Evolutionary conservation across 2,113 vertebrate species (phyloP).

Genomic region (Aldabrachelys gigantea): DNA sequence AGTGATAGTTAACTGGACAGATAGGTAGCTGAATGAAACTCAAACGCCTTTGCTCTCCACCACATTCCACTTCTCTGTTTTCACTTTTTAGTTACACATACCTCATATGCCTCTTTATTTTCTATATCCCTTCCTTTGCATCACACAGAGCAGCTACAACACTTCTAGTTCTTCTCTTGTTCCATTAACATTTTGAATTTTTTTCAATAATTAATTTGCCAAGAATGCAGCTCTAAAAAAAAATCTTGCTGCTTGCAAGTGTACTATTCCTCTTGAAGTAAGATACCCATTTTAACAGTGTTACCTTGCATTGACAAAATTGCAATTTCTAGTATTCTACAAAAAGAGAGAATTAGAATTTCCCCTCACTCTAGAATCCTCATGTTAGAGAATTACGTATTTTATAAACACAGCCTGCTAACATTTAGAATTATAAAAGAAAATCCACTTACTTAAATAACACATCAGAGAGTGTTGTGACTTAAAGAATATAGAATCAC

Average conservation of each 20-base stretch:
- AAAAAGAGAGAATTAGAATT: not conserved
- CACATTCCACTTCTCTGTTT: not conserved
- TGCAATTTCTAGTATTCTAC: not conserved
- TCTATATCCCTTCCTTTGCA: not conserved
- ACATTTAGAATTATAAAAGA: not conserved
- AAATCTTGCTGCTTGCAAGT: not conserved
- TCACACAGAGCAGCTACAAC: not conserved
- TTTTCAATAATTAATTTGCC: slow-evolving; percentile 47
- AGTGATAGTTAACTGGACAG: not conserved
- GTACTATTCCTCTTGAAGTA: not conserved
- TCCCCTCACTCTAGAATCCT: not conserved
- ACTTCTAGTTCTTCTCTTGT: slow-evolving; percentile 2
- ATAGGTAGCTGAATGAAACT: not conserved
- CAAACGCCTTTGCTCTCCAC: not conserved
- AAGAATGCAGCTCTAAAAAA: not conserved
- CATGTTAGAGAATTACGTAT: not conserved
- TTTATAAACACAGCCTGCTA: not conserved
- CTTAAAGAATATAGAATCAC: not conserved
- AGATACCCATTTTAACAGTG: not conserved
- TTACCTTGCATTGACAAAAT: slow-evolving; percentile 24
- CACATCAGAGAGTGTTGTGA: not conserved
- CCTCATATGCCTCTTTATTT: not conserved
- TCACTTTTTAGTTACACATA: not conserved
- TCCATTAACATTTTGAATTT: slow-evolving; percentile 37
- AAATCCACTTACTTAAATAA: not conserved